phyloP scores from a whole-genome alignment of 2,113 vertebrate species.

The Nipponia nippon region DNA sequence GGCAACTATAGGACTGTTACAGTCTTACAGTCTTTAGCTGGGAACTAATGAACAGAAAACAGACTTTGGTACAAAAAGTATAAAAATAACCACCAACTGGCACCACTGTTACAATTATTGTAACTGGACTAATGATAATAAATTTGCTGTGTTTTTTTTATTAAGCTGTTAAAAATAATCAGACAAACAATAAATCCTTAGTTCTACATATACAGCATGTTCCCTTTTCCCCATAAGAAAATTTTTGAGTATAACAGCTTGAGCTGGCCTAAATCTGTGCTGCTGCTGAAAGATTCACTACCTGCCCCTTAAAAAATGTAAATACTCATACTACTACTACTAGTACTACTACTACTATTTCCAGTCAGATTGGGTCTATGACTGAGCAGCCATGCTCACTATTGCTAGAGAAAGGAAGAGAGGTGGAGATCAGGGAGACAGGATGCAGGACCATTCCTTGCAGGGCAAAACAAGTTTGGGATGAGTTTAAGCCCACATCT shows the following conservation, averaged over 20 bases:
- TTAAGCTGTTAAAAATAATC: not conserved
- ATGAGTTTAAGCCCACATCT: fast-evolving
- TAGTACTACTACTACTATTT: not conserved
- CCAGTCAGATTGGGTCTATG: not conserved
- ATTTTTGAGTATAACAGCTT: not conserved
- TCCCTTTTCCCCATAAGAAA: not conserved
- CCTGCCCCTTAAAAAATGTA: not conserved
- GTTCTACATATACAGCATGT: not conserved
- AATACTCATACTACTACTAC: not conserved
- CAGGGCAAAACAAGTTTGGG: not conserved
- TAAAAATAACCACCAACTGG: not conserved
- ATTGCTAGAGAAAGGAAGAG: not conserved
- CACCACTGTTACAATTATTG: not conserved
- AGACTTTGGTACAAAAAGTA: not conserved
- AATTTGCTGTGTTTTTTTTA: not conserved
- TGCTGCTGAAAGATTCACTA: not conserved
- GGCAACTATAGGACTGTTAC: not conserved
- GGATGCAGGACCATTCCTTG: not conserved
- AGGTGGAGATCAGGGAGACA: not conserved
- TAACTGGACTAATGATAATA: not conserved
- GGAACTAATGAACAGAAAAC: not conserved
- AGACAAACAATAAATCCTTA: not conserved
- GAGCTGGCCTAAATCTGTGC: not conserved
- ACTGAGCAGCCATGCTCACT: not conserved
- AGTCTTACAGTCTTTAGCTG: not conserved